Base-by-base conservation (phyloP, 2,888 invertebrate species). In the Drosophila kanekoi region DNA sequence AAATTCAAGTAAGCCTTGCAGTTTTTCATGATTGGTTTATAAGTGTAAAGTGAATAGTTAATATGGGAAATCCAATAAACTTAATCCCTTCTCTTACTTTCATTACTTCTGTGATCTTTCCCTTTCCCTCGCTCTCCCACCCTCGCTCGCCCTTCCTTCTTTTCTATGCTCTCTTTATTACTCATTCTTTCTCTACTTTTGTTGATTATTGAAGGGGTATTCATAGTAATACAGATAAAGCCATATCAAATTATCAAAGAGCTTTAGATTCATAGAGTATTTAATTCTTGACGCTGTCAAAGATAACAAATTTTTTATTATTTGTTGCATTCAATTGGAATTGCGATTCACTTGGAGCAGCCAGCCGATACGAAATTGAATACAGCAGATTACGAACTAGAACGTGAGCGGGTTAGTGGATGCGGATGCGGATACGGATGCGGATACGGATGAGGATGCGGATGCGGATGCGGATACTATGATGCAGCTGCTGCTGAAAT, bases 321-420 rank as follows among this genome's bases (percentile, higher is more conserved):
- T 32, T 43, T 47, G 62, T 52, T 57, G 37, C 61, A 54, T 63
- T 44, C 60, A 43, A 65, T 73, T 74, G 57, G 65, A 75, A 81
- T 81, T 76, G 82, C 57, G 79, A 81, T 87, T 87, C 79, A 84
- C 79, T 82, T 79, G 70, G 37, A 69, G 67, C 63, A 43, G 74
- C 78, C 78, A 48, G 61, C 72, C 67, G 63, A 65, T 63, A 73
- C 47, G 53, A 73, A 80, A 80, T 81, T 79, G 79, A 78, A 78
- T 78, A 58, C 41, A 58, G 40, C 56, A 67, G 56, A 40, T 49
- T 52, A 56, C 83, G 52, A 62, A 78, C 65, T 79, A 63, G 61
- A 33, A 35, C 44, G 44, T 56, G 54, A 20, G n/a, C 35, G 38
- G 63, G 33, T 2, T 43, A 40, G 44, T n/a, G 45, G 33, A 32